A percentile compares a stretch with the other conserved stretches of the same genome.
phyloP scores from a whole-genome alignment of 2,888 invertebrate genomes.

The Drosophila greeni region DNA sequence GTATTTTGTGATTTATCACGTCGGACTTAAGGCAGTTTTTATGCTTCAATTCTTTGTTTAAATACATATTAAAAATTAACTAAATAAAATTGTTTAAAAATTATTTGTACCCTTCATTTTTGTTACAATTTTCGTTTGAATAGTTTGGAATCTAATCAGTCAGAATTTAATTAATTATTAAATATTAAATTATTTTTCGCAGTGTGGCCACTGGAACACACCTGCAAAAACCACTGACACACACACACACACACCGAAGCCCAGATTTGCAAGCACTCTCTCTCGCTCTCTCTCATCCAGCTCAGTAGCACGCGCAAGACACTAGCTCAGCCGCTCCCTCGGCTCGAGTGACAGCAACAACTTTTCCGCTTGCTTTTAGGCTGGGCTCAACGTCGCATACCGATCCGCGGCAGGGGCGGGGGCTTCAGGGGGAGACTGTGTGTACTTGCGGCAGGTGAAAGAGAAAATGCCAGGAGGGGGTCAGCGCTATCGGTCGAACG shows the following conservation, averaged over 20 bases:
- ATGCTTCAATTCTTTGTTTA: no score
- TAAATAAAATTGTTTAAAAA: background rate
- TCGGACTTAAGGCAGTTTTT: no score
- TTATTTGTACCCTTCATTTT: no score
- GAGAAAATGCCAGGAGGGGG: slow-evolving; percentile 31
- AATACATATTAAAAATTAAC: no score
- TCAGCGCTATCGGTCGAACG: slow-evolving; percentile 22
- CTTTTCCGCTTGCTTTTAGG: slow-evolving; percentile 48
- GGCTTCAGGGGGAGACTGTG: background rate
- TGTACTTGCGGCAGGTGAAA: slow-evolving; percentile 34
- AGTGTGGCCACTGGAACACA: slow-evolving; percentile 51
- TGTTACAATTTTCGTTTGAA: no score
- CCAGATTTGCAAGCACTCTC: slow-evolving; percentile 31
- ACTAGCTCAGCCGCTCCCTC: slow-evolving; percentile 43
- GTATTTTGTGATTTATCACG: no score
- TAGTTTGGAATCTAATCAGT: background rate
- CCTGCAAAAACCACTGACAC: slow-evolving; percentile 40
- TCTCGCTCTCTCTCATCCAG: background rate
- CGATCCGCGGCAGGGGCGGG: slow-evolving; percentile 16
- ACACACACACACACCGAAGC: slow-evolving; percentile 1
- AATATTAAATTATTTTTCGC: background rate
- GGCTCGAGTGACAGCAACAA: slow-evolving; percentile 65
- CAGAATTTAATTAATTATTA: background rate
- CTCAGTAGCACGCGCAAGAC: slow-evolving; percentile 15
- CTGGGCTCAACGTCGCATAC: slow-evolving; percentile 44